phyloP scores from a whole-genome alignment of 2,888 invertebrate species.

The Choreutis nemorana region DNA sequence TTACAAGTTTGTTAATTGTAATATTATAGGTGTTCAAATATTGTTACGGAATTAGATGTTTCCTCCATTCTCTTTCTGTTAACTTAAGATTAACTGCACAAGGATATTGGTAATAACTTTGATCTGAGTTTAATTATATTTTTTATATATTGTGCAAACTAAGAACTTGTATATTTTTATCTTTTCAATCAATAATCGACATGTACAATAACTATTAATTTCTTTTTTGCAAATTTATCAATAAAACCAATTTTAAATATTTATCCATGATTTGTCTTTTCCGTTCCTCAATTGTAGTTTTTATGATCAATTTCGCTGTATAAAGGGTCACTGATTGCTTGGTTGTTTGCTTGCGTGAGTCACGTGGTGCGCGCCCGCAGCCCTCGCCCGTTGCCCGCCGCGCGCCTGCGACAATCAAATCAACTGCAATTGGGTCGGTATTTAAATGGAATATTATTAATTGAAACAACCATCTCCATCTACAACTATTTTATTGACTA shows the following conservation, averaged over 20 bases:
- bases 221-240: slow-evolving; percentile 60
- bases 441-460: slow-evolving; percentile 58
- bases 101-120: slow-evolving; percentile 63
- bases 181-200: slow-evolving; percentile 63
- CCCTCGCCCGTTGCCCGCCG: slow-evolving; percentile 19
- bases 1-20: slow-evolving; percentile 57
- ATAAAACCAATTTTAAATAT: slow-evolving; percentile 65
- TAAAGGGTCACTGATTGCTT: too few relatives aligned
- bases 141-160: slow-evolving; percentile 61
- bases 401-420: slow-evolving; percentile 31
- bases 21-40: slow-evolving; percentile 62
- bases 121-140: slow-evolving; percentile 66
- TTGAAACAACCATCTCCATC: slow-evolving; percentile 53
- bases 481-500: slow-evolving; percentile 58
- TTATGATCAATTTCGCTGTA: not conserved
- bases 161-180: slow-evolving; percentile 62
- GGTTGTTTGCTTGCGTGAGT: not conserved
- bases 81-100: slow-evolving; percentile 58
- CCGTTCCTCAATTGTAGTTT: not conserved
- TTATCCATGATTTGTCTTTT: slow-evolving; percentile 7
- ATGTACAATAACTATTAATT: slow-evolving; percentile 62
- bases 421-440: slow-evolving; percentile 45
- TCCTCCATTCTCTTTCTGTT: slow-evolving; percentile 54
- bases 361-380: slow-evolving; percentile 7
- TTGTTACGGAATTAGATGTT: slow-evolving; percentile 63